Base-by-base conservation (phyloP, 2,113 vertebrate species). In the Camelus dromedarius region DNA sequence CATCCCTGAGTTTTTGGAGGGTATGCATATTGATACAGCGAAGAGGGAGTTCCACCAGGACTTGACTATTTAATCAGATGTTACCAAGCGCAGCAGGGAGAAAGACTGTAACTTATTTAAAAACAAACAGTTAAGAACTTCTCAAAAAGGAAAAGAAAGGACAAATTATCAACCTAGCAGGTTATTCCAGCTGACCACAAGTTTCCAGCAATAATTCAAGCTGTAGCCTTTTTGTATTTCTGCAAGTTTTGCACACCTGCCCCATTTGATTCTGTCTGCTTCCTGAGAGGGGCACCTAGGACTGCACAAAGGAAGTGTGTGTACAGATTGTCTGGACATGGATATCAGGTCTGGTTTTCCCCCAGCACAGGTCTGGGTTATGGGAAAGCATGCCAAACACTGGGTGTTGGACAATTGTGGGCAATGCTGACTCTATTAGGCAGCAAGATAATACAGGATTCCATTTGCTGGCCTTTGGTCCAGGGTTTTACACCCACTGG, bases 111-210 rank as follows among this genome's bases (percentile, higher is more conserved):
- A 73, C 28, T 30, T 72, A 67, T 35, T 58, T 62, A 60, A 91
- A 89, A 56, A 75, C 28, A 79, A 83, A 58, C 22, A 56, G 28
- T 30, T 42, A 86, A 91, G 67, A 87, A 80, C 24, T 50, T 95
- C 50, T 87, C 64, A 54, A 22, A 72, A 92, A 84, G 69, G 80
- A 42, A 92, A 67, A 76, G n/a, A 85, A 56, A 72, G 18, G 80
- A 52, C 32, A 69, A 66, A 30, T 46, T 42, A 38, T 26, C 58
- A 8, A 22, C 22, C 79, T 35, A 10, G 2, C 20, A 24, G 73
- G 38, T 35, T 81, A 60, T 62, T 82, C 75, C 10, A 50, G 69
- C 16, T n/a, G 64, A 50, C 70, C 22, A 11, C 42, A 88, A 14
- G 16, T 42, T 96, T 82, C n/a, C 24, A 75, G 60, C 72, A 19